Evolutionary conservation across 2,113 vertebrate species (phyloP), one percentile per base, ranked within the genome.

Genomic region (Cryptoleucopteryx plumbea): DNA sequence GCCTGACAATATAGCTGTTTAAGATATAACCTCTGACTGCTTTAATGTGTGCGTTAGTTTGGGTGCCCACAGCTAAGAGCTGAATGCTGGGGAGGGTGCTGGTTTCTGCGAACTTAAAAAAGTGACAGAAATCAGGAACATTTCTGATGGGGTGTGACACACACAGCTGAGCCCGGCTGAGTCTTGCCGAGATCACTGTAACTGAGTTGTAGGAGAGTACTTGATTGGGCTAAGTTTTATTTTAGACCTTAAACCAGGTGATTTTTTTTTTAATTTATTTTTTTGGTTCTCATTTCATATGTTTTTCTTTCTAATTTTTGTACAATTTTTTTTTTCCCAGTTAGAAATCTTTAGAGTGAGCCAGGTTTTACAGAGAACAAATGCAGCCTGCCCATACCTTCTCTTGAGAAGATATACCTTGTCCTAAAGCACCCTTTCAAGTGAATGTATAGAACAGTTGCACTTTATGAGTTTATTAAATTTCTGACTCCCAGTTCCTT

Each of bases 401-500:
- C 20, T 25, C 59, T 42, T 55, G 55, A 53, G 59, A 94, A 74
- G 19, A 16, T 11, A 45, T 9, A 27, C n/a, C 52, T 38, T 81
- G 73, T 92, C 61, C 86, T 56, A 36, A 83, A 87, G 15, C 31
- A 56, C 15, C 29, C 34, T 55, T 50, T 82, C 52, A 84, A n/a
- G 29, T 34, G 11, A n/a, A 42, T 22, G 9, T 50, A n/a, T 21
- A 26, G 48, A 92, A 79, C 8, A 87, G 43, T 48, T 61, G 22
- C 14, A 11, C 71, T 90, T 89, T n/a, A 7, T 16, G 32, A 68
- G 36, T 93, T 78, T 68, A 65, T 61, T 78, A 48, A 11, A 62
- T 84, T 94, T 87, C 65, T 87, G 72, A 56, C 48, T 97, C 61
- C 53, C 5, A 1, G 72, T 93, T 88, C 38, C 79, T 81, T 79